Base-by-base conservation (phyloP, 1,140 invertebrate genomes). In the Scylla paramamosain region DNA sequence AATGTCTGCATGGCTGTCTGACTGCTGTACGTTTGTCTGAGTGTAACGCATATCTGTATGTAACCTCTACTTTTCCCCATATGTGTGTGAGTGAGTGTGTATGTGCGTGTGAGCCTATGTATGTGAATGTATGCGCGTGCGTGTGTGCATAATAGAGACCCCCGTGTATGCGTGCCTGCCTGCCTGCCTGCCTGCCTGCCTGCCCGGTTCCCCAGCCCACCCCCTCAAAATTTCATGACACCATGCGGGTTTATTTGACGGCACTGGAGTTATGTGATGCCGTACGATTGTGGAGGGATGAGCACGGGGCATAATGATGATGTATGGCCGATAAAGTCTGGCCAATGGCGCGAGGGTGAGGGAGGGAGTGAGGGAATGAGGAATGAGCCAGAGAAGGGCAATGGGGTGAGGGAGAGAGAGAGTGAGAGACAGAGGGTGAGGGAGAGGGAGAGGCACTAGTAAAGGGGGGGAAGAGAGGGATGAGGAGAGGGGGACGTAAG, bases 271-370 rank as follows among this genome's bases (percentile, higher is more conserved):
- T 86, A 86, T 59, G 92, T 84, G 92, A 86, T 59, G 92, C 28
- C 82, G 46, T 32, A 86, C 46, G 92, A 86, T 59, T 84, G 83
- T 25, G n/a, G 83, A 86, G 84, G 82, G 92, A 86, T 48, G 28
- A 31, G 83, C 28, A 32, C 82, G 46, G 84, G 92, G 77, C 83
- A 86, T 93, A 93, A 93, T 93, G 92, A 93, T 93, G 92, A 93
- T 93, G 84, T 88, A 93, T 93, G 84, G 92, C n/a, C 84, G 92
- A 93, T 93, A 93, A 93, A 93, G 92, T 88, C 82, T 29, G 45
- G 92, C 52, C 82, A 93, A 93, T 93, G 92, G 83, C 45, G 59
- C 92, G 92, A 93, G 92, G 92, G 92, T 88, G 92, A 93, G 92
- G 92, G 92, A 86, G 91, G 25, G 91, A 82, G 91, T 6, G 91